Evolutionary conservation across 2,888 invertebrate genomes (phyloP).

Genomic region (Ypsolopha sequella): DNA sequence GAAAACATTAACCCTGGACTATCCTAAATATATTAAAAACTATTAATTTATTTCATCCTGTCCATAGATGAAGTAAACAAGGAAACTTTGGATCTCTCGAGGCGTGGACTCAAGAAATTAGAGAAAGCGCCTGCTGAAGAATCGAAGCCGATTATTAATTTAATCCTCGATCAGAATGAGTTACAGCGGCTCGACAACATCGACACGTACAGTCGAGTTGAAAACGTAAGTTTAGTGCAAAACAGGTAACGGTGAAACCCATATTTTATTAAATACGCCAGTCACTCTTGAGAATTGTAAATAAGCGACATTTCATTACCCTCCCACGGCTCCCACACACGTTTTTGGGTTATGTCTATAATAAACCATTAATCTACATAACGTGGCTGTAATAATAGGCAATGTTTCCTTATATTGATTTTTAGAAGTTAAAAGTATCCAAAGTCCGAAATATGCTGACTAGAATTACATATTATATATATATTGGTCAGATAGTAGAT

Average conservation of each 20-base stretch:
- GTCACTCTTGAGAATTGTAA: not conserved
- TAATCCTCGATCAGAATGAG: conserved; percentile 89
- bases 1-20: no score
- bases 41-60: conserved; percentile 1
- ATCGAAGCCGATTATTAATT: conserved; percentile 74
- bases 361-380: no score
- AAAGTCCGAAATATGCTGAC: no score
- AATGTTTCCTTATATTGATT: no score
- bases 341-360: no score
- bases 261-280: not conserved
- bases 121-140: conserved; percentile 79
- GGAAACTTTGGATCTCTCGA: conserved; percentile 80
- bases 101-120: conserved; percentile 85
- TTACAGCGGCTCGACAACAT: conserved; percentile 89
- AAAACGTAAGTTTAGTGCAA: conserved; percentile 70
- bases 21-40: conserved; percentile 10
- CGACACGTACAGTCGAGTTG: conserved; percentile 82
- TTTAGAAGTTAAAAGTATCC: no score
- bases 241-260: not conserved
- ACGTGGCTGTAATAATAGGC: no score
- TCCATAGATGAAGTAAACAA: conserved; percentile 25
- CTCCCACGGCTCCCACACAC: not conserved
- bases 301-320: not conserved
- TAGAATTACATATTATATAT: no score
- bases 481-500: no score